A percentile compares a stretch with the other conserved stretches of the same genome.
Evolutionary conservation across 2,888 invertebrate species (phyloP).

Genomic region (Drosophila diplacantha): DNA sequence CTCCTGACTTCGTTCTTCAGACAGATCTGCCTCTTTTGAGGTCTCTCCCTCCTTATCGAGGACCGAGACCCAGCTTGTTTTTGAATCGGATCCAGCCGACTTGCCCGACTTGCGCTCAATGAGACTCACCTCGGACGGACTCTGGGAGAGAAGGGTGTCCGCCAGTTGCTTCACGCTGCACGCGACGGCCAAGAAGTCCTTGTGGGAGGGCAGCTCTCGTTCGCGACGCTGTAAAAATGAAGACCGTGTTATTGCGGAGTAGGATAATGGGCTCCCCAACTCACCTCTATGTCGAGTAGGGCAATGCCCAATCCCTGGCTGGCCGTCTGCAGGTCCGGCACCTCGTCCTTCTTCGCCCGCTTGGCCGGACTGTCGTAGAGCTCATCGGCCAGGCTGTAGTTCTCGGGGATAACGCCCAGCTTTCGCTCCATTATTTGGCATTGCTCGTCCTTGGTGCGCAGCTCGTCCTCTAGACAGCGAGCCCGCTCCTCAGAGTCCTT

Average conservation of each 20-base stretch:
- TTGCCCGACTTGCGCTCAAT: neutral
- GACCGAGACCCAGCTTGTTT: slow-evolving; percentile 2
- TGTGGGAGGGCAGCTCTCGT: slow-evolving; percentile 69
- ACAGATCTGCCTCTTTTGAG: neutral
- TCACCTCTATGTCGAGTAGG: slow-evolving; percentile 69
- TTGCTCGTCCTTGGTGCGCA: slow-evolving; percentile 77
- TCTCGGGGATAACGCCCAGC: slow-evolving; percentile 65
- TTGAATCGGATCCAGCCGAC: neutral
- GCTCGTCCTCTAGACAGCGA: slow-evolving; percentile 81
- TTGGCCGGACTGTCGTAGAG: slow-evolving; percentile 72
- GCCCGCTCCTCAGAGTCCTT: slow-evolving; percentile 80
- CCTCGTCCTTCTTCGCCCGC: slow-evolving; percentile 63
- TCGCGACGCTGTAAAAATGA: slow-evolving; percentile 59
- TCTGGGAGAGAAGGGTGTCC: slow-evolving; percentile 67
- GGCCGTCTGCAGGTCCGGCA: slow-evolving; percentile 64
- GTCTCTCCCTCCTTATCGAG: neutral
- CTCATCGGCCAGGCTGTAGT: slow-evolving; percentile 74
- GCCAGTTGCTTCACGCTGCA: slow-evolving; percentile 75
- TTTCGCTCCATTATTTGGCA: slow-evolving; percentile 65
- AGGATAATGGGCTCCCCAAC: neutral
- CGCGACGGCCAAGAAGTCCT: slow-evolving; percentile 73
- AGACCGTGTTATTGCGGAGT: neutral
- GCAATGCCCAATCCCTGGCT: slow-evolving; percentile 68
- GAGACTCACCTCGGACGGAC: slow-evolving; percentile 52
- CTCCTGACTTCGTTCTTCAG: slow-evolving; percentile 2